Conservation (phyloP, 2,113 vertebrate species). For the Coptodon bakossiorum region DNA sequence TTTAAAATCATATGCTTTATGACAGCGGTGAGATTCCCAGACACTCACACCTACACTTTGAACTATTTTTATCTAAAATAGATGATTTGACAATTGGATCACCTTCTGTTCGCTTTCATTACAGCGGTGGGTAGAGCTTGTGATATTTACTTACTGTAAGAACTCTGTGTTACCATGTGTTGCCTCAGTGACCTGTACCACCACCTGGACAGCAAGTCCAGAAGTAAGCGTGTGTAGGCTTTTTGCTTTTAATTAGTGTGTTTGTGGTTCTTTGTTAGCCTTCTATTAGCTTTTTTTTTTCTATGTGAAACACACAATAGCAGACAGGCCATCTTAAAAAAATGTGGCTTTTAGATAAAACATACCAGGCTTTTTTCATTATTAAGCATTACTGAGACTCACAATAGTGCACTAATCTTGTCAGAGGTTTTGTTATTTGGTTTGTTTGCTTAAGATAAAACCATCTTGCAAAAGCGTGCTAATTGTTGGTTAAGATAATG, state of each 20-base stretch:
- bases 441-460: background rate
- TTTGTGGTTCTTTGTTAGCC: background rate
- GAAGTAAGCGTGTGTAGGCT: background rate
- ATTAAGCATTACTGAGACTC: background rate
- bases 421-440: background rate
- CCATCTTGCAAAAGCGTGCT: background rate
- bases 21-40: constrained; percentile 5
- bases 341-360: background rate
- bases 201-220: background rate
- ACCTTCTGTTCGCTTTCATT: constrained; percentile 54
- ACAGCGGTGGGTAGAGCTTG: constrained; percentile 14
- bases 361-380: background rate
- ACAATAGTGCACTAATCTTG: background rate
- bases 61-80: background rate
- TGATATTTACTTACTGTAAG: constrained; percentile 68
- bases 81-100: constrained; percentile 10
- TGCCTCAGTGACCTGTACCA: constrained; percentile 22
- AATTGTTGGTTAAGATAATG: constrained; percentile 10
- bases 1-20: background rate
- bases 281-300: background rate
- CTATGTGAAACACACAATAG: background rate
- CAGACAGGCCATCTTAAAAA: background rate
- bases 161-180: constrained; percentile 32
- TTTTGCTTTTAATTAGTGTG: background rate
- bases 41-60: constrained; percentile 4